Evolutionary conservation across 2,888 invertebrate genomes (phyloP).

Genomic region (Pterostichus madidus): DNA sequence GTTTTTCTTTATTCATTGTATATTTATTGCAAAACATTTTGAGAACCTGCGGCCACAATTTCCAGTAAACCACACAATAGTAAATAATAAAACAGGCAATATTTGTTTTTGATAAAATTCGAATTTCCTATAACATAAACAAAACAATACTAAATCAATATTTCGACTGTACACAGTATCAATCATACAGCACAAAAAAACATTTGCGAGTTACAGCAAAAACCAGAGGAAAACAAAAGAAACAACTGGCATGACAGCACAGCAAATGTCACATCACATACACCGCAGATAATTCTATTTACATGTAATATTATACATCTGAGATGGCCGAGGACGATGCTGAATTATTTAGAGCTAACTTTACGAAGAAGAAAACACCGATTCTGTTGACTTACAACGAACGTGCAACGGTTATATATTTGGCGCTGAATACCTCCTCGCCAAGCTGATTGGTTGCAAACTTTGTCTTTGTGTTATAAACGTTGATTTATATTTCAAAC

Average conservation of each 20-base stretch:
- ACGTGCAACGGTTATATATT: constrained; percentile 63
- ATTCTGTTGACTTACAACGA: constrained; percentile 52
- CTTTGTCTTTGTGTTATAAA: constrained; percentile 62
- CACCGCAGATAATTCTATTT: constrained; percentile 53
- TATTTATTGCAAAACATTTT: background rate
- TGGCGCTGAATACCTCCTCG: constrained; percentile 47
- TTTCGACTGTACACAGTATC: background rate
- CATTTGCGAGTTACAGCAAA: background rate
- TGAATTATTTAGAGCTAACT: constrained; percentile 48
- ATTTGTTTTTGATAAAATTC: constrained; percentile 48
- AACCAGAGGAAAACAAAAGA: constrained; percentile 11
- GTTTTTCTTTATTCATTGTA: too few species aligned
- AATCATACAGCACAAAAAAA: background rate
- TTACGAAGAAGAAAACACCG: constrained; percentile 19
- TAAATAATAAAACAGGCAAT: constrained; percentile 30
- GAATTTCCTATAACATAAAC: constrained; percentile 29
- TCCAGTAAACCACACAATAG: constrained; percentile 16
- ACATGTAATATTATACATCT: constrained; percentile 41
- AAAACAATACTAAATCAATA: constrained; percentile 32
- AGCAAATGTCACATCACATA: constrained; percentile 38
- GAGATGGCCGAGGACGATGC: constrained; percentile 16
- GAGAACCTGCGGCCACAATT: background rate
- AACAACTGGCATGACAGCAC: constrained; percentile 10
- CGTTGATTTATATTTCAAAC: constrained; percentile 66
- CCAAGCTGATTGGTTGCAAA: constrained; percentile 59